Conservation (phyloP, 2,888 invertebrate genomes). For the Parnassius smintheus region DNA sequence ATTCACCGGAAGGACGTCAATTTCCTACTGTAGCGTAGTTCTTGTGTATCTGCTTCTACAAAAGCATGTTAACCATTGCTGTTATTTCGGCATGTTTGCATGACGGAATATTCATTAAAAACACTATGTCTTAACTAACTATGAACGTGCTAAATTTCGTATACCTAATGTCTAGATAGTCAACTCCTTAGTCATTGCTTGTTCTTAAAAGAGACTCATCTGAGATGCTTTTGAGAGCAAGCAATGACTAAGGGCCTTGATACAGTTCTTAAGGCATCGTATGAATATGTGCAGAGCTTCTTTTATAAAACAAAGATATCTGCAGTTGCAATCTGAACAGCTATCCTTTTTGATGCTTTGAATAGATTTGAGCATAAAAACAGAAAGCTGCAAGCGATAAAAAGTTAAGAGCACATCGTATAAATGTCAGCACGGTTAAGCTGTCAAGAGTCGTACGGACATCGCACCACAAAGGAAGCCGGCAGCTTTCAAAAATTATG, state of each 20-base stretch:
- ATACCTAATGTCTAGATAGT: no score
- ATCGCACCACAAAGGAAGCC: conserved; percentile 14
- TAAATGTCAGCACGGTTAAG: not conserved
- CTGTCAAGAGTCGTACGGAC: conserved; percentile 7
- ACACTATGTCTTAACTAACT: no score
- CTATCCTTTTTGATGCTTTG: conserved; percentile 15
- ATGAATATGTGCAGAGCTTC: conserved; percentile 3
- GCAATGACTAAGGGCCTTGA: not conserved
- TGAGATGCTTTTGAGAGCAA: no score
- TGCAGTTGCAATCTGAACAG: conserved; percentile 18
- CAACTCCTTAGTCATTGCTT: no score
- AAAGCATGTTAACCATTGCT: no score
- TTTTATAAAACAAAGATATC: conserved; percentile 14
- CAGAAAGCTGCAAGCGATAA: conserved; percentile 15
- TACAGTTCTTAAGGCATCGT: not conserved
- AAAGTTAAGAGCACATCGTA: conserved; percentile 10
- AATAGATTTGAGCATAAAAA: conserved; percentile 13
- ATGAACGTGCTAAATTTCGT: no score
- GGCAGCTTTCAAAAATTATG: conserved; percentile 8
- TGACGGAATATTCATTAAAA: no score
- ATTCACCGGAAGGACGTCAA: no score
- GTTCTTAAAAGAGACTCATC: no score
- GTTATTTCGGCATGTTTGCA: no score
- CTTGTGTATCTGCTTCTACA: no score
- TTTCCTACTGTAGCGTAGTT: no score